Percentiles rank a stretch among this genome's conserved stretches.
Evolutionary conservation across 2,888 invertebrate genomes (phyloP).

Genomic region (Cephus pygmeus): DNA sequence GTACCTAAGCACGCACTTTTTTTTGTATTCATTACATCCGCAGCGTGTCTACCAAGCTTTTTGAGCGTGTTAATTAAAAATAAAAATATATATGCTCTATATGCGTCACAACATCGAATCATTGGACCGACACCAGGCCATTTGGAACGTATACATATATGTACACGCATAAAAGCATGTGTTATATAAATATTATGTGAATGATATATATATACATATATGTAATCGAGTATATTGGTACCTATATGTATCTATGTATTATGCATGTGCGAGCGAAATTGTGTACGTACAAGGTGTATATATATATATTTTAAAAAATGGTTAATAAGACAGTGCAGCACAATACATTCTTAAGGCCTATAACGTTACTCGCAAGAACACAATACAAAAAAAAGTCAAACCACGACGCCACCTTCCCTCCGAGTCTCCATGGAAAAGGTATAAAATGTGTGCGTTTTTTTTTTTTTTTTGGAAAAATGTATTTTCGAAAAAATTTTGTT

Average conservation of each 20-base stretch:
- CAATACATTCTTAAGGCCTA: constrained; percentile 32
- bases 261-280: background rate
- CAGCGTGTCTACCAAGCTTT: background rate
- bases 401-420: constrained; percentile 39
- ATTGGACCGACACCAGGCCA: background rate
- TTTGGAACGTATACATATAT: background rate
- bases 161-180: background rate
- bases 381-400: constrained; percentile 33
- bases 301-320: background rate
- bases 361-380: constrained; percentile 16
- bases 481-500: background rate
- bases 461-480: background rate
- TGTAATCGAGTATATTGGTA: background rate
- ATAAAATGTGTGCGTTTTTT: constrained; percentile 63
- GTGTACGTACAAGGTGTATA: background rate
- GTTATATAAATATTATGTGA: no score
- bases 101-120: background rate
- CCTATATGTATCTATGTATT: background rate
- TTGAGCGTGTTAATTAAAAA: background rate
- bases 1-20: background rate
- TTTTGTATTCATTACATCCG: background rate
- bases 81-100: background rate
- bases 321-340: constrained; percentile 24
- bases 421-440: constrained; percentile 68
- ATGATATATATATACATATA: background rate